These are phyloP conservation scores for Diabrotica virgifera DNA, from an alignment of 1,140 invertebrate genomes.

Conservation along the genomic window DNA sequence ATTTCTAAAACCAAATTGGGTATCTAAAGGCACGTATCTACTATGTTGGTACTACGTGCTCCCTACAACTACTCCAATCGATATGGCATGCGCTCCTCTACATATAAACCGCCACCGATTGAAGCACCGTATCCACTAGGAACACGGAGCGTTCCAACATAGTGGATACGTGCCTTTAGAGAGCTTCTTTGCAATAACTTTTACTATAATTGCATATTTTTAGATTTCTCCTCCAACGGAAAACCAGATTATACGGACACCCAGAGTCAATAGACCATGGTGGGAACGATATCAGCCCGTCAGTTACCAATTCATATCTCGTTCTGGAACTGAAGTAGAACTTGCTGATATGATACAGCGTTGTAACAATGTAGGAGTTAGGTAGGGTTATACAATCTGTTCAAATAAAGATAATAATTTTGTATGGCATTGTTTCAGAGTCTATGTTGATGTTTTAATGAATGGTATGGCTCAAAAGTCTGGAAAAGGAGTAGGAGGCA, in stretches of 20 bases:
- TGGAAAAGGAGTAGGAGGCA: slow-evolving; percentile 57
- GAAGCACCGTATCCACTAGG: no score
- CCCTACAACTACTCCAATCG: no score
- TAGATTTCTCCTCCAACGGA: background rate
- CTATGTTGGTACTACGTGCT: no score
- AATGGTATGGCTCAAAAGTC: slow-evolving; percentile 20
- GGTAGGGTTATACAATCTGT: slow-evolving; percentile 12
- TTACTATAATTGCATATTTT: background rate
- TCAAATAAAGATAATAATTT: background rate
- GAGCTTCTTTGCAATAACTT: no score
- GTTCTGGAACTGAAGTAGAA: slow-evolving; percentile 70
- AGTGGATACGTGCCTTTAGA: no score
- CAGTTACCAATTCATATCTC: slow-evolving; percentile 72
- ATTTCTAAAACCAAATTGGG: no score
- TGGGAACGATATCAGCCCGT: slow-evolving; percentile 87
- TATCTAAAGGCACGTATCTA: no score
- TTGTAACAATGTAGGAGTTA: slow-evolving; percentile 35
- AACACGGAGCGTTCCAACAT: no score
- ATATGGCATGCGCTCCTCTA: no score
- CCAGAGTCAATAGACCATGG: slow-evolving; percentile 59
- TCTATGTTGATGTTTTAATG: slow-evolving; percentile 18
- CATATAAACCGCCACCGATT: no score
- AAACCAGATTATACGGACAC: background rate
- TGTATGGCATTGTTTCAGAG: background rate
- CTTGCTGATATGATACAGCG: slow-evolving; percentile 66